These are phyloP conservation scores for Bryconaethiops microstoma DNA, from an alignment of 2,797 vertebrate species.

Conservation along the genomic window DNA sequence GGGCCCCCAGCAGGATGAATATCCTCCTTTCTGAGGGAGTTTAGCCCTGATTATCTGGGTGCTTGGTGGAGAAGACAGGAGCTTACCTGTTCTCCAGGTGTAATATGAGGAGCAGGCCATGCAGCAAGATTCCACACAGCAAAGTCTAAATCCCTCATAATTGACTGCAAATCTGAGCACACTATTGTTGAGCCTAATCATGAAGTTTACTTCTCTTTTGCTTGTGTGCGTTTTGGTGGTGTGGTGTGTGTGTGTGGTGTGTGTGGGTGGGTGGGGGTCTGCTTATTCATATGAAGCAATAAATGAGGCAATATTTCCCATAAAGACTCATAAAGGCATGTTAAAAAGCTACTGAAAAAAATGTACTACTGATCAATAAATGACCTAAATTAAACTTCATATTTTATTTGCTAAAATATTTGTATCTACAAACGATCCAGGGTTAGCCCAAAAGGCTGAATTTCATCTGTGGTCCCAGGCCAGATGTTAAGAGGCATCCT, in stretches of 20 bases:
- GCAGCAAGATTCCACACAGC: constrained; percentile 45
- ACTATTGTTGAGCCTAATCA: constrained; percentile 56
- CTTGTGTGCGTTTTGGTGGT: neutral
- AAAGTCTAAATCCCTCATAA: constrained; percentile 77
- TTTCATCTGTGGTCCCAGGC: too few relatives aligned
- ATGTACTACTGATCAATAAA: too few relatives aligned
- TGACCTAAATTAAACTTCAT: too few relatives aligned
- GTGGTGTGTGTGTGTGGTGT: constrained; percentile 10
- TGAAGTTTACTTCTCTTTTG: constrained; percentile 10
- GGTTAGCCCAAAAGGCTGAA: too few relatives aligned
- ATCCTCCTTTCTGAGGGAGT: constrained; percentile 43
- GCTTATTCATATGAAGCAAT: constrained; percentile 32
- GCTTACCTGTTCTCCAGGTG: constrained; percentile 73
- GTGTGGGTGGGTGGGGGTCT: constrained; percentile 6
- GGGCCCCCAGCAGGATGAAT: constrained; percentile 39
- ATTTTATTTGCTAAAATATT: too few relatives aligned
- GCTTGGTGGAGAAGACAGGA: constrained; percentile 55
- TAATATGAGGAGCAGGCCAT: constrained; percentile 73
- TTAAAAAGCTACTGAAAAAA: neutral
- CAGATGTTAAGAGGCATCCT: too few relatives aligned
- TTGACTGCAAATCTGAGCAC: constrained; percentile 79
- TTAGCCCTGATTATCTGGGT: constrained; percentile 55
- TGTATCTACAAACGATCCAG: too few relatives aligned
- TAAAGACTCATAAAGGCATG: neutral
- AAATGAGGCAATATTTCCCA: constrained; percentile 21